These are phyloP conservation scores for Panagrolaimus sp. DNA, from an alignment of 1,140 invertebrate genomes.

Conservation along the genomic window DNA sequence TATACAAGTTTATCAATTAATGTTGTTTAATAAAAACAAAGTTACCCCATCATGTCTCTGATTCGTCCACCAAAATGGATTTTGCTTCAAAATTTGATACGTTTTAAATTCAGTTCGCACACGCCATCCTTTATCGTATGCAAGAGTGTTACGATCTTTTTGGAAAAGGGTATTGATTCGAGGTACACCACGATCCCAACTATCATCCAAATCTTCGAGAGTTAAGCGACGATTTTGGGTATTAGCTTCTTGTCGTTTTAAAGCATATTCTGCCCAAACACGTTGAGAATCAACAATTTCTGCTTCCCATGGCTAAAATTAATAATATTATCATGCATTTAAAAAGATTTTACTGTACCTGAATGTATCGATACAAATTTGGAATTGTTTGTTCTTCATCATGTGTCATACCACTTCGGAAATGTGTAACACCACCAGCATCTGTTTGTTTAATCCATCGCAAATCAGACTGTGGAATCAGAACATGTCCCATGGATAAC, in stretches of 20 bases:
- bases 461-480: conserved; percentile 80
- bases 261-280: conserved; percentile 98
- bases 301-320: conserved; percentile 95
- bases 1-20: no score
- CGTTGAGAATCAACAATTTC: conserved; percentile 98
- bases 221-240: conserved; percentile 94
- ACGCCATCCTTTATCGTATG: conserved; percentile 98
- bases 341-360: conserved; percentile 39
- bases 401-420: conserved; percentile 99
- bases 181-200: conserved; percentile 97
- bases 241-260: conserved; percentile 96
- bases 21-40: no score
- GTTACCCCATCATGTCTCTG: conserved; percentile 69
- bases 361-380: conserved; percentile 82
- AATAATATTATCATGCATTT: conserved; percentile 15
- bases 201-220: conserved; percentile 97
- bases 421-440: conserved; percentile 98
- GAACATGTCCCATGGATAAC: conserved; percentile 98
- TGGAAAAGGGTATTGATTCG: conserved; percentile 98
- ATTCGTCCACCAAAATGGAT: conserved; percentile 99
- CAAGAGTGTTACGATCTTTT: conserved; percentile 94
- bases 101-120: conserved; percentile 98
- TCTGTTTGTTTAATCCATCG: conserved; percentile 99
- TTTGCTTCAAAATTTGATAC: conserved; percentile 95
- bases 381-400: conserved; percentile 99